A percentile compares a stretch with the other conserved stretches of the same genome.
Conservation (phyloP, 2,888 invertebrate species). For the Luperina testacea region DNA sequence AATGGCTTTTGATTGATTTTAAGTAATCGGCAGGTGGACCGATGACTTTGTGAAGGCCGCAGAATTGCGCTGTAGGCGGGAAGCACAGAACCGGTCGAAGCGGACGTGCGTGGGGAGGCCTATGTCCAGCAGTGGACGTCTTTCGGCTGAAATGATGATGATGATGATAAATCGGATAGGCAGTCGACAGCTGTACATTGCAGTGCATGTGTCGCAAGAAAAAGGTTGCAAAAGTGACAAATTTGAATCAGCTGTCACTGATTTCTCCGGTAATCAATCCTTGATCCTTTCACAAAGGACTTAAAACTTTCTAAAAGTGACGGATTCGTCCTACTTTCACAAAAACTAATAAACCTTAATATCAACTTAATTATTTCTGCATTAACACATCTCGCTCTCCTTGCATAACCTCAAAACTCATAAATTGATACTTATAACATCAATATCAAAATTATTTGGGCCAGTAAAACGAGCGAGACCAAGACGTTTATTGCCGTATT, state of each 20-base stretch:
- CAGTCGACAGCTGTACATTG: not conserved
- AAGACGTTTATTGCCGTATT: conserved; percentile 57
- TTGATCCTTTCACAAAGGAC: not conserved
- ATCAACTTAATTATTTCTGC: conserved; percentile 12
- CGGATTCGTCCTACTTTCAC: conserved; percentile 20
- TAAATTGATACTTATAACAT: conserved; percentile 44
- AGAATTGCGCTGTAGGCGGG: not conserved
- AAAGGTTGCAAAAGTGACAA: not conserved
- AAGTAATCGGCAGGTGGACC: not conserved
- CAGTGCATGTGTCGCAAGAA: not conserved
- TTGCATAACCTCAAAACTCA: conserved; percentile 39
- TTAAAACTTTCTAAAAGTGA: conserved; percentile 24
- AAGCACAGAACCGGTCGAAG: not conserved
- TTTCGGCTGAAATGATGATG: not conserved
- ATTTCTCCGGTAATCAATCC: not conserved
- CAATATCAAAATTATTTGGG: conserved; percentile 58
- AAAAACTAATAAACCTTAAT: conserved; percentile 48
- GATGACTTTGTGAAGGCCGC: not conserved
- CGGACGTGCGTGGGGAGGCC: not conserved
- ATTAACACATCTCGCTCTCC: conserved; percentile 22
- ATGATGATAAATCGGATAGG: not conserved
- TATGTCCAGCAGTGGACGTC: not conserved
- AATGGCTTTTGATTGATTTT: not conserved
- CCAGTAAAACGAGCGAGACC: conserved; percentile 42
- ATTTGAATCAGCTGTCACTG: not conserved